Evolutionary conservation across 1,140 invertebrate genomes (phyloP).

Genomic region (Drosophila sproati): DNA sequence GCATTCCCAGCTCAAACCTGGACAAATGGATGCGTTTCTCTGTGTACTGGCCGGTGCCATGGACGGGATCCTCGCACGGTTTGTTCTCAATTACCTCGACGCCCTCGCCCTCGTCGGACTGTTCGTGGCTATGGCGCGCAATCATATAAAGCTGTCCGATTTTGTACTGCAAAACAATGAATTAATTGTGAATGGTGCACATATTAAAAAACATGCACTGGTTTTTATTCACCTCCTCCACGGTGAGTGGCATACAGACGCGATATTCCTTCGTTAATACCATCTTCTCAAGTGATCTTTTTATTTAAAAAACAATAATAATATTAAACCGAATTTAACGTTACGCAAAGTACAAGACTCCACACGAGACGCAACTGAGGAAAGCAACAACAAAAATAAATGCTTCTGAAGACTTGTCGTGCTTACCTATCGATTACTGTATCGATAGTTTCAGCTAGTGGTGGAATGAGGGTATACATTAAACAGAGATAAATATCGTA

Average conservation of each 20-base stretch:
- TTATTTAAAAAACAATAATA: slow-evolving; percentile 1
- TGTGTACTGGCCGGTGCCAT: slow-evolving; percentile 95
- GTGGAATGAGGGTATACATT: background rate
- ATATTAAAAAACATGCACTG: background rate
- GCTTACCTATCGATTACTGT: slow-evolving; percentile 26
- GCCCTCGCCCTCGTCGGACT: slow-evolving; percentile 95
- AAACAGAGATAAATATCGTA: background rate
- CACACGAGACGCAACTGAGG: slow-evolving; percentile 40
- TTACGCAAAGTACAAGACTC: slow-evolving; percentile 49
- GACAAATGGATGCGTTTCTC: slow-evolving; percentile 96
- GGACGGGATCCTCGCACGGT: slow-evolving; percentile 90
- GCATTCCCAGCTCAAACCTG: slow-evolving; percentile 93
- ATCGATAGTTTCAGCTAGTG: slow-evolving; percentile 13
- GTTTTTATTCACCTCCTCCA: slow-evolving; percentile 91
- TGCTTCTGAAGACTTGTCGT: slow-evolving; percentile 18
- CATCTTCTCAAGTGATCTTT: slow-evolving; percentile 41
- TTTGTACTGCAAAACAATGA: slow-evolving; percentile 89
- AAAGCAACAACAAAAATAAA: slow-evolving; percentile 39
- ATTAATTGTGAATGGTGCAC: slow-evolving; percentile 1
- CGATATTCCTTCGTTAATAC: slow-evolving; percentile 92
- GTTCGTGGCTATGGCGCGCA: slow-evolving; percentile 95
- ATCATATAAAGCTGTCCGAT: slow-evolving; percentile 98
- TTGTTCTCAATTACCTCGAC: slow-evolving; percentile 95
- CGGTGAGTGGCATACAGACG: slow-evolving; percentile 96
- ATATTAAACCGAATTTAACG: slow-evolving; percentile 16